Percentiles rank a stretch among this genome's conserved stretches.
Evolutionary conservation across 2,113 vertebrate species (phyloP).

Genomic region (Diadophis punctatus): DNA sequence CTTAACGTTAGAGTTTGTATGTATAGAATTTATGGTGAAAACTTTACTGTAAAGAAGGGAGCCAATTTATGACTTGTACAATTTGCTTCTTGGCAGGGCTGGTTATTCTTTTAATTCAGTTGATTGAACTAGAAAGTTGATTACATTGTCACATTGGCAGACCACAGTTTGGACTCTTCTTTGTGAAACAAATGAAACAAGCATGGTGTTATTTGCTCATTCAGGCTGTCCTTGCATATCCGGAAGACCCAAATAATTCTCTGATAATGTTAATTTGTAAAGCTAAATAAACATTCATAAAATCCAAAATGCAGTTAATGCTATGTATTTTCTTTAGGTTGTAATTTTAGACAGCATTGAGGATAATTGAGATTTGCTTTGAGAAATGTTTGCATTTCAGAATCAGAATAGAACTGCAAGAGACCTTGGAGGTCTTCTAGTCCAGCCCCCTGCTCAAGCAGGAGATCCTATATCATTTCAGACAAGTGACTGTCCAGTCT

Average conservation of each 20-base stretch:
- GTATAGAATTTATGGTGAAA: neutral
- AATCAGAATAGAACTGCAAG: too few relatives aligned
- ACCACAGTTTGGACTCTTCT: neutral
- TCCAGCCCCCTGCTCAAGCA: too few relatives aligned
- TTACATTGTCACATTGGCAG: neutral
- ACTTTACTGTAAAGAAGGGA: neutral
- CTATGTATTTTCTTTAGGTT: neutral
- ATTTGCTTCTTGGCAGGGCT: neutral
- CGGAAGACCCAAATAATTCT: neutral
- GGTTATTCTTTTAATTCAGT: neutral
- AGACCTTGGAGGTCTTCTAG: too few relatives aligned
- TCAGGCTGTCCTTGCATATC: neutral
- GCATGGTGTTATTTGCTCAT: neutral
- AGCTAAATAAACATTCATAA: neutral
- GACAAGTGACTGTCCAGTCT: too few relatives aligned
- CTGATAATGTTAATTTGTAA: neutral
- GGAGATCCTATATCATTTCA: too few relatives aligned
- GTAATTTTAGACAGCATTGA: neutral
- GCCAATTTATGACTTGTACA: neutral
- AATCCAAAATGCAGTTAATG: neutral
- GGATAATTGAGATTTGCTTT: neutral
- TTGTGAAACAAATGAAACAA: neutral
- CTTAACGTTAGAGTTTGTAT: neutral
- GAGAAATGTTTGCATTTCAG: neutral
- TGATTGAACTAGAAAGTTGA: neutral